Conservation (phyloP, 1,140 invertebrate genomes). For the Diplogasteroides magnus region DNA sequence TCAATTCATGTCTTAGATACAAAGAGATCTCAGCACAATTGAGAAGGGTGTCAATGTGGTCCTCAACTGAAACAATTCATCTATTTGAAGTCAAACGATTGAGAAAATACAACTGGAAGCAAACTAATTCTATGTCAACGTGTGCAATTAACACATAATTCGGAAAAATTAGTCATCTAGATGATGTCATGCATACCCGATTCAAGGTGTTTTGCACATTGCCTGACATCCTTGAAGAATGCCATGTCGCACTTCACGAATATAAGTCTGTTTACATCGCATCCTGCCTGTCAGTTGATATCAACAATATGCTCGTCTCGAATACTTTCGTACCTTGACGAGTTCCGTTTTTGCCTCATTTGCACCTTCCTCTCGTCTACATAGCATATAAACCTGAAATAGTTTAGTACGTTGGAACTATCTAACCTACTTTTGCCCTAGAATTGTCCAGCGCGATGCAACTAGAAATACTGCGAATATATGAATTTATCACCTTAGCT, state of each 20-base stretch:
- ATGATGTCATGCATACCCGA: neutral
- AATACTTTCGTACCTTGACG: neutral
- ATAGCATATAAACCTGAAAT: neutral
- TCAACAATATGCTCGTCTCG: neutral
- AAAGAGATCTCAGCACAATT: neutral
- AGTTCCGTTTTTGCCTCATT: neutral
- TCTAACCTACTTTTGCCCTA: too few species aligned
- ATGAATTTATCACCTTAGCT: neutral
- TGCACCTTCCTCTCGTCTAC: neutral
- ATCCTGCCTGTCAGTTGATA: neutral
- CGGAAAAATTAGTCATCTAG: too few species aligned
- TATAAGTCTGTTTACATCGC: neutral
- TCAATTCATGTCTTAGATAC: neutral
- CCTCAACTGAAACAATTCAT: neutral
- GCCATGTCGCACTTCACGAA: neutral
- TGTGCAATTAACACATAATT: too few species aligned
- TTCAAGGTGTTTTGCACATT: neutral
- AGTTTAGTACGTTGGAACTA: too few species aligned
- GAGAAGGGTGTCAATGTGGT: neutral
- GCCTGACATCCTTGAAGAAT: neutral
- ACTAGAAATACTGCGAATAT: neutral
- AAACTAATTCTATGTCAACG: too few species aligned
- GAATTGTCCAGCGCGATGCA: too few species aligned
- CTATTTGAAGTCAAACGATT: neutral
- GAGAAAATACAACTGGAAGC: too few species aligned